phyloP scores from a whole-genome alignment of 1,140 invertebrate species.

The Drosophila lacertosa region DNA sequence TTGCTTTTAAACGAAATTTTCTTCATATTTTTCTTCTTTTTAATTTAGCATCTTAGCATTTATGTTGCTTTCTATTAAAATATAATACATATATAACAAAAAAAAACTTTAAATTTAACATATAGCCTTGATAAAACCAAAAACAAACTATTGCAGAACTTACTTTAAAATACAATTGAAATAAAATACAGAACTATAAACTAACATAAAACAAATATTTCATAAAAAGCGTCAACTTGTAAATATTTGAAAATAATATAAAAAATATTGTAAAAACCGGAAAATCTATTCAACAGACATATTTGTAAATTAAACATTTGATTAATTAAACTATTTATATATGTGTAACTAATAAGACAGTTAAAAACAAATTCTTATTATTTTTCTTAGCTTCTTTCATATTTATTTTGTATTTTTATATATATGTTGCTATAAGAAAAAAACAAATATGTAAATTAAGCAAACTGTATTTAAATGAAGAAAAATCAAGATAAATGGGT shows the following conservation, averaged over 20 bases:
- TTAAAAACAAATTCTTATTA: constrained; percentile 37
- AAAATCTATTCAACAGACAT: constrained; percentile 6
- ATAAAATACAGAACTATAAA: neutral
- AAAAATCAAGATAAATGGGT: constrained; percentile 22
- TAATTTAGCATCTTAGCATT: constrained; percentile 6
- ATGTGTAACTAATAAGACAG: constrained; percentile 21
- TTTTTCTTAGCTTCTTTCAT: constrained; percentile 54
- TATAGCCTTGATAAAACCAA: constrained; percentile 67
- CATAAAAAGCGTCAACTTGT: constrained; percentile 30
- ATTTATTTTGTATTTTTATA: constrained; percentile 78
- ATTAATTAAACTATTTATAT: neutral
- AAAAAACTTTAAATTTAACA: constrained; percentile 51
- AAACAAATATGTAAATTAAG: constrained; percentile 18
- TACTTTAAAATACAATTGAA: constrained; percentile 32
- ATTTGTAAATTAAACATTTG: constrained; percentile 16
- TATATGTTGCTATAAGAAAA: constrained; percentile 55
- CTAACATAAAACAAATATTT: neutral
- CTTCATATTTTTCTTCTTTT: constrained; percentile 11
- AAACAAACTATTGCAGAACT: constrained; percentile 40
- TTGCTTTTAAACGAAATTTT: constrained; percentile 44
- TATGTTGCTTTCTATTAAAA: constrained; percentile 1
- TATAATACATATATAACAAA: constrained; percentile 2
- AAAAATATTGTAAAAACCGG: constrained; percentile 6
- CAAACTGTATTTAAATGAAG: constrained; percentile 48
- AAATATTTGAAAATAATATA: constrained; percentile 16